Percentiles rank a stretch among this genome's conserved stretches.
Evolutionary conservation across 2,113 vertebrate species (phyloP).

Genomic region (Trogon surrucura): DNA sequence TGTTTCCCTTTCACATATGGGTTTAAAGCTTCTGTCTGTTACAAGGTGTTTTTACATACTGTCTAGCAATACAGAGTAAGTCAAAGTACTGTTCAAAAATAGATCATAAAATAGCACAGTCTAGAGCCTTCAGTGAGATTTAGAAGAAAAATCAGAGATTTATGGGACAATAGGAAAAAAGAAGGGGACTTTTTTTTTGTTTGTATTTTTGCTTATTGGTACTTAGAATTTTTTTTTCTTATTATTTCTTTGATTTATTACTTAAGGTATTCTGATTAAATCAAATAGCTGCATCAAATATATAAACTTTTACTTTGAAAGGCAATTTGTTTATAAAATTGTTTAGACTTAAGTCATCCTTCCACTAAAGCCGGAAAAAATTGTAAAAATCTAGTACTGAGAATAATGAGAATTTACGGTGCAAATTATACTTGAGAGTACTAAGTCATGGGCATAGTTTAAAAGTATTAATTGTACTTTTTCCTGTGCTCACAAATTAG

Average conservation of each 20-base stretch:
- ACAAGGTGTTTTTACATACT: background rate
- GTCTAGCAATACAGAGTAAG: background rate
- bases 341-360: background rate
- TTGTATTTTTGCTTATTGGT: background rate
- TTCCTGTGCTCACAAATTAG: background rate
- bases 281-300: background rate
- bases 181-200: too few species aligned
- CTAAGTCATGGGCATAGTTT: too few species aligned
- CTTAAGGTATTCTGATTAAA: background rate
- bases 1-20: background rate
- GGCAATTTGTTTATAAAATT: background rate
- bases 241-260: background rate
- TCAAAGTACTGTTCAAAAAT: background rate
- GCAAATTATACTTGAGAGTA: background rate
- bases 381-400: background rate
- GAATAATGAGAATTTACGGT: background rate
- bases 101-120: background rate
- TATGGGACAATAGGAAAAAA: background rate
- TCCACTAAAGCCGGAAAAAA: background rate
- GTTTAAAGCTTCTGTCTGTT: background rate
- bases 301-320: background rate
- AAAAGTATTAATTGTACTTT: background rate
- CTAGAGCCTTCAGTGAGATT: background rate
- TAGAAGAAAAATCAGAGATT: background rate
- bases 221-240: rapidly evolving